Base-by-base conservation (phyloP, 2,113 vertebrate genomes). In the Aepyceros melampus region DNA sequence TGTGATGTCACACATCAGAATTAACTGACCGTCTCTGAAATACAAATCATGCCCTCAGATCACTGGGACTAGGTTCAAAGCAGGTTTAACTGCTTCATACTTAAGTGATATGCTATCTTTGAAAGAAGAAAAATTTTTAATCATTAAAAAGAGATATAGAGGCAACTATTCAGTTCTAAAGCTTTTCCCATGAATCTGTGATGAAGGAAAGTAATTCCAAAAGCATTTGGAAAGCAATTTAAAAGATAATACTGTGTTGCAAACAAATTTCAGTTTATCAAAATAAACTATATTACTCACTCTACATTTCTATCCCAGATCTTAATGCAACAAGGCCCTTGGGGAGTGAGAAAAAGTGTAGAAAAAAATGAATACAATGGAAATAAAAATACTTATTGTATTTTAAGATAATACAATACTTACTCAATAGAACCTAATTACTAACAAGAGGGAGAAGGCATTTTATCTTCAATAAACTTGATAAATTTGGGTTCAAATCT, bases 231-330 rank as follows among this genome's bases (percentile, higher is more conserved):
- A 79, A 82, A 83, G 29, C 62, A 81, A 51, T 31, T 5, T 60
- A 11, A 97, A 88, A 92, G 78, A 81, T 85, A 81, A 83, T 83
- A 64, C 23, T 96, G 82, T 79, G 12, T 3, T 87, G 9, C 6
- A 45, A 87, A 95, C 89, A 78, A 92, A 89, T 91, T 87, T 95
- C 60, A 81, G 21, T 62, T 95, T 95, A 45, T 85, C 84, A 92
- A 89, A 95, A 95, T 85, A 56, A 29, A 8, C 53, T 81, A 36
- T 33, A 56, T 93, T 47, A 74, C 58, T 94, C 43, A 91, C n/a
- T 91, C 33, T 21, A 91, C 6, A 36, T 58, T 97, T 96, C 29
- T 94, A 36, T 43, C 43, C 31, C 55, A 74, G 53, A 27, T 71
- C 60, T 89, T 92, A 91, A 89, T 45, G 56, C 43, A 96, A 64